Evolutionary conservation across 1,140 invertebrate species (phyloP).

Genomic region (Neodiprion lecontei): DNA sequence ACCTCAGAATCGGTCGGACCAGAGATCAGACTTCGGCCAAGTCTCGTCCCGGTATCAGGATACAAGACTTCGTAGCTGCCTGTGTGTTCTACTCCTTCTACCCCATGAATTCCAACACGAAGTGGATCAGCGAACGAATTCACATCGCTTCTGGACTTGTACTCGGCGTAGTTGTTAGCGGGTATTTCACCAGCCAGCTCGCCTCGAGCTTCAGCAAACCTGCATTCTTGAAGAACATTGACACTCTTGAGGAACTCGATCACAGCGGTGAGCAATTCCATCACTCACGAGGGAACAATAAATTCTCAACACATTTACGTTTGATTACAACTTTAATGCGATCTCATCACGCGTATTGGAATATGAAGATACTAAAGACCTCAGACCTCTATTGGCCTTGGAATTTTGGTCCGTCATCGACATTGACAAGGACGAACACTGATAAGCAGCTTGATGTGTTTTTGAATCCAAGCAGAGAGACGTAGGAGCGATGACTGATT

Average conservation of each 20-base stretch:
- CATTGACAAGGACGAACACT: too few species aligned
- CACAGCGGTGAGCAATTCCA: constrained; percentile 42
- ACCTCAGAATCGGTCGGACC: constrained; percentile 37
- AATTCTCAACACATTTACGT: constrained; percentile 6
- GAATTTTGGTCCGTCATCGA: too few species aligned
- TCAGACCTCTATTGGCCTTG: too few species aligned
- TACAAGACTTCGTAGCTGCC: background rate
- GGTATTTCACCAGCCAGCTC: constrained; percentile 51
- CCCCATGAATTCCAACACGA: constrained; percentile 41
- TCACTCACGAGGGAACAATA: constrained; percentile 30
- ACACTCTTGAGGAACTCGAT: constrained; percentile 53
- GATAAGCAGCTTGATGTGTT: too few species aligned
- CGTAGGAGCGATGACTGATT: too few species aligned
- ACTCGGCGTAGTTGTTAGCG: constrained; percentile 52
- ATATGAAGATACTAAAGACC: constrained; percentile 31
- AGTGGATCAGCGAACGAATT: constrained; percentile 44
- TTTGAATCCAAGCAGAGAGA: too few species aligned
- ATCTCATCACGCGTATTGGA: constrained; percentile 28
- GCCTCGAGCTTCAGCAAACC: constrained; percentile 53
- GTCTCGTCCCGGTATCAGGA: background rate
- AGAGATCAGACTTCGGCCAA: background rate
- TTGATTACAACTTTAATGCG: constrained; percentile 50
- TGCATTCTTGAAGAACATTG: constrained; percentile 52
- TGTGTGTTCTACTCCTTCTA: constrained; percentile 49
- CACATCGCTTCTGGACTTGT: constrained; percentile 37